phyloP scores from a whole-genome alignment of 1,140 invertebrate genomes.

The Coboldia fuscipes region DNA sequence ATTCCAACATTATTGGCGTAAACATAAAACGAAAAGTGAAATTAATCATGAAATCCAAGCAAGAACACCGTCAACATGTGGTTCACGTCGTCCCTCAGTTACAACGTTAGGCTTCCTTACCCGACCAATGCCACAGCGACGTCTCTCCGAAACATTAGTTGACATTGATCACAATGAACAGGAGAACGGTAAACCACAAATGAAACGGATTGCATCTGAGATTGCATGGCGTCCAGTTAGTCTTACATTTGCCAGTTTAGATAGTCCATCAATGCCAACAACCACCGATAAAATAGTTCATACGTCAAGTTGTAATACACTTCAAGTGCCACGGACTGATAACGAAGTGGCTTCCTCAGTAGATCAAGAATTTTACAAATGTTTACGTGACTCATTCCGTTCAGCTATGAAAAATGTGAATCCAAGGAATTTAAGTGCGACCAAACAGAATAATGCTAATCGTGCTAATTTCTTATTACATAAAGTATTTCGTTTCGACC shows the following conservation, averaged over 20 bases:
- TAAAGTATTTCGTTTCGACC: constrained; percentile 1
- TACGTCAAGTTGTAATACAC: neutral
- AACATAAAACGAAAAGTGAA: constrained; percentile 55
- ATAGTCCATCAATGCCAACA: neutral
- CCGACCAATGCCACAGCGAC: constrained; percentile 31
- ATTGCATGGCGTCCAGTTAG: neutral
- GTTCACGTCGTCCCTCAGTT: constrained; percentile 45
- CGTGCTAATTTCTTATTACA: neutral
- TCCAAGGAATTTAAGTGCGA: neutral
- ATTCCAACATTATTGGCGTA: constrained; percentile 57
- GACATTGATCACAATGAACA: constrained; percentile 16
- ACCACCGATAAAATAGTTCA: too few relatives aligned
- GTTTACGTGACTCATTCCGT: neutral
- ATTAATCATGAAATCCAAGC: constrained; percentile 58
- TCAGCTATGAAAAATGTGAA: neutral
- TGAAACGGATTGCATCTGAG: constrained; percentile 1
- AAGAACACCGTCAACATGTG: constrained; percentile 49
- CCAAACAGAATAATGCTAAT: neutral
- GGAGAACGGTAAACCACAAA: neutral
- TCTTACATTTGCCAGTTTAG: neutral
- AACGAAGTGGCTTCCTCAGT: neutral
- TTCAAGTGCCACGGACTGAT: neutral
- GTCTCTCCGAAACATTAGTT: constrained; percentile 39
- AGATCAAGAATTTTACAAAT: neutral
- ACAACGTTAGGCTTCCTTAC: constrained; percentile 38